Evolutionary conservation across 2,888 invertebrate genomes (phyloP).

Genomic region (Clanis bilineata): DNA sequence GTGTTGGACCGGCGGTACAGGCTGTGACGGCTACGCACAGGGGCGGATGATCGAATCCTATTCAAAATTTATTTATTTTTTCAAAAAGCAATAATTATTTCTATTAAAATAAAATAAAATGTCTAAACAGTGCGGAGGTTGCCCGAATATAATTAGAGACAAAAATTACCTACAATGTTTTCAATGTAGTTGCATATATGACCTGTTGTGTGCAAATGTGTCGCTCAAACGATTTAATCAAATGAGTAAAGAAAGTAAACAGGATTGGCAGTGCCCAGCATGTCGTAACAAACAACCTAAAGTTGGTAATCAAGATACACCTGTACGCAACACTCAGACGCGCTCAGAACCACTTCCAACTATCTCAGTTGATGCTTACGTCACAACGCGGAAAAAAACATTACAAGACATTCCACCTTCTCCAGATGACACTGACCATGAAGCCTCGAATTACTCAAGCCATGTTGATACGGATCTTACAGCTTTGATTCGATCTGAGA

Average conservation of each 20-base stretch:
- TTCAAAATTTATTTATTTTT: not conserved
- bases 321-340: not conserved
- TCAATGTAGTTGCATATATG: not conserved
- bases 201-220: not conserved
- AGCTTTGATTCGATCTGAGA: not conserved
- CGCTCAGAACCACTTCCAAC: not conserved
- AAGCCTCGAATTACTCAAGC: not conserved
- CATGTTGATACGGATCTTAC: not conserved
- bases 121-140: not conserved
- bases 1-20: not conserved
- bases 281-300: not conserved
- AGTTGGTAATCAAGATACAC: not conserved
- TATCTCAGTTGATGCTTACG: not conserved
- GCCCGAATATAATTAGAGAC: not conserved
- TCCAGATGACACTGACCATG: not conserved
- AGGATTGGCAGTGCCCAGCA: not conserved
- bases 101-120: not conserved
- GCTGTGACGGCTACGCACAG: not conserved
- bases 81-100: not conserved
- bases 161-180: not conserved
- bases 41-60: not conserved
- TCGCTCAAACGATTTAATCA: not conserved
- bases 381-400: not conserved
- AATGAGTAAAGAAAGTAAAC: not conserved
- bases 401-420: not conserved